Evolutionary conservation across 2,888 invertebrate genomes (phyloP).

Genomic region (Cosmopolites sordidus): DNA sequence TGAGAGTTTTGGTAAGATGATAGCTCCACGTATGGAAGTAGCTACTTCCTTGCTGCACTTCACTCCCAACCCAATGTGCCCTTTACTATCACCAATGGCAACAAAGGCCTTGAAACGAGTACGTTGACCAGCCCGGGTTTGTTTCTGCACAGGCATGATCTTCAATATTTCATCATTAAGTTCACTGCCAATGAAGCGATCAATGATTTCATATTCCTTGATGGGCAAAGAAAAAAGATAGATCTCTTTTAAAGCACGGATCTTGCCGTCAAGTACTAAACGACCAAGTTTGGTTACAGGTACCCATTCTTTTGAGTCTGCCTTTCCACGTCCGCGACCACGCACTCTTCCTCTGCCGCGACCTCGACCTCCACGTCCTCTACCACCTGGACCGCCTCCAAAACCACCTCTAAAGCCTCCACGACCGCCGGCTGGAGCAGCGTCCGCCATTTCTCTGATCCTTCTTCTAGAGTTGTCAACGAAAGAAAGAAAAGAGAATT

Average conservation of each 20-base stretch:
- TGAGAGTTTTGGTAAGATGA: conserved; percentile 95
- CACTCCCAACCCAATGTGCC: conserved; percentile 97
- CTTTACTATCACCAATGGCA: conserved; percentile 97
- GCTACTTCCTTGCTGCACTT: conserved; percentile 99
- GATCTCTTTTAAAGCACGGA: conserved; percentile 93
- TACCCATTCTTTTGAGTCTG: conserved; percentile 97
- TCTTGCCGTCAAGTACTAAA: conserved; percentile 93
- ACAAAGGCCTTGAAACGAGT: conserved; percentile 95
- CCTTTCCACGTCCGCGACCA: conserved; percentile 77
- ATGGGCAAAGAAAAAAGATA: conserved; percentile 98
- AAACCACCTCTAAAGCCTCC: conserved; percentile 88
- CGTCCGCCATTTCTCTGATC: conserved; percentile 85
- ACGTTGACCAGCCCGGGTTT: conserved; percentile 98
- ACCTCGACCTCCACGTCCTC: conserved; percentile 69
- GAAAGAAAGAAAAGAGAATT: conserved; percentile 33
- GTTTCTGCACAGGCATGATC: conserved; percentile 99
- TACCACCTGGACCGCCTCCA: conserved; percentile 63
- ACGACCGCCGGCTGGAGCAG: conserved; percentile 94
- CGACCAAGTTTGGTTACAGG: conserved; percentile 92
- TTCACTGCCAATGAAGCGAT: conserved; percentile 88
- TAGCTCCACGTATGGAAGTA: conserved; percentile 98
- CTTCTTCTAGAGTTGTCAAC: conserved; percentile 30
- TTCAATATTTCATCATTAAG: conserved; percentile 94
- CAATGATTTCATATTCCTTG: conserved; percentile 99
- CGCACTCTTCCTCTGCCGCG: conserved; percentile 78